Evolutionary conservation across 2,888 invertebrate species (phyloP), one percentile per base, ranked within the genome.

Genomic region (Alloscopus bannaensis): DNA sequence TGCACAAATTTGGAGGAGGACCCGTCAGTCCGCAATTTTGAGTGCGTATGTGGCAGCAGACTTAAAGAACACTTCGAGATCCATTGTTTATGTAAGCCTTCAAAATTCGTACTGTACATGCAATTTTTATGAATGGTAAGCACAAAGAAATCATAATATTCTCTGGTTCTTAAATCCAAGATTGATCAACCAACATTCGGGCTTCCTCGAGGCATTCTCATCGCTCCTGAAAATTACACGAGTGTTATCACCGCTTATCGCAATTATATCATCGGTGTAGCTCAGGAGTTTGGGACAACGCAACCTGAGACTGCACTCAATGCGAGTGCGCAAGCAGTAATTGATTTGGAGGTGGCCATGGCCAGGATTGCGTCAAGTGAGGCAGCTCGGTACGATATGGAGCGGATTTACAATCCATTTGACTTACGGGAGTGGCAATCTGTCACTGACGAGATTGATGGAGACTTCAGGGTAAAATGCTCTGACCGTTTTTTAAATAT

Each of bases 371-470:
- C 84, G 0, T 59, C 80, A 11, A 57, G 82, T 13, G 81, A 82
- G 57, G 84, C 84, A 66, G 80, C 78, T 18, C 59, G 84, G 1
- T 75, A 79, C 18, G 80, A 83, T 57, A 80, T 78, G 31, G 80
- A 80, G 18, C 45, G 81, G 26, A 81, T 84, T 66, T 86, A 84
- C 78, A 84, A 86, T 55, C 73, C 72, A 4, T 77, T 57, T 20
- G 45, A 36, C 8, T 59, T 85, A 4, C 57, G 60, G 8, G 81
- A 64, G n/a, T 84, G 70, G 22, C 83, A 85, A 64, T 36, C 24
- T 16, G 57, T 65, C 16, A 79, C 81, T n/a, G 82, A 82, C 29
- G 64, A 16, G n/a, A 18, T 79, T 2, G 66, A 73, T 26, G 52
- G 31, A 0, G 55, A n/a, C 2, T 75, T 80, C 36, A 64, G 26